Evolutionary conservation across 1,140 invertebrate species (phyloP), one percentile per base, ranked within the genome.

Genomic region (Pseudobourletiella spinata): DNA sequence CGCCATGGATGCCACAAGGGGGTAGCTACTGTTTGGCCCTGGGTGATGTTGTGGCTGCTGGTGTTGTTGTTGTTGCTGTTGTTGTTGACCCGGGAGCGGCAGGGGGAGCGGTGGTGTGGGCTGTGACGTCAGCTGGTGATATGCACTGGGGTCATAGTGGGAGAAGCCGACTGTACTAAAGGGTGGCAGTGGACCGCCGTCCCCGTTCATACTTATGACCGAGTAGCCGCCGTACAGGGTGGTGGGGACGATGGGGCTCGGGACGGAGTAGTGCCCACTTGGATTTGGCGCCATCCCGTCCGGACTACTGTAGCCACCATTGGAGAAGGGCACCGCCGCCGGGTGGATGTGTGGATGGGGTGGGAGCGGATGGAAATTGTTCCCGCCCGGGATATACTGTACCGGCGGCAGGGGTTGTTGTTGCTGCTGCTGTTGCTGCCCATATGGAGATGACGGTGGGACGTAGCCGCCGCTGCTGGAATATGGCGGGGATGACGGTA

Each of bases 211-310:
- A 30, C 39, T 35, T 6, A 30, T 22, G 16, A 42, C 42, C 18
- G 28, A 71, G 66, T 79, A 76, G 15, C 42, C 42, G 69, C 78
- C 78, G 72, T 79, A 80, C 71, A 78, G 72, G 73, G 80, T 77
- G 73, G 76, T 76, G 66, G 81, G 79, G 70, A 83, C 79, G 30
- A 67, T 30, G 18, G 66, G 26, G 28, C 22, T 51, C 18, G 48
- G 55, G 25, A 44, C 22, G 16, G 44, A 30, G 20, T 46, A 64
- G 20, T 25, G 30, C 30, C 16, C 39, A 24, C 26, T 25, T 8
- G n/a, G 20, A 29, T 50, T 59, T 0, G 54, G 15, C n/a, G n/a
- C n/a, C 28, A 54, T 52, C 20, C n/a, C 4, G 18, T 48, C 56
- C 32, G 63, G 57, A n/a, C n/a, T n/a, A n/a, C n/a, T n/a, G 42